Base-by-base conservation (phyloP, 2,797 vertebrate species). In the Epinephelus coioides region DNA sequence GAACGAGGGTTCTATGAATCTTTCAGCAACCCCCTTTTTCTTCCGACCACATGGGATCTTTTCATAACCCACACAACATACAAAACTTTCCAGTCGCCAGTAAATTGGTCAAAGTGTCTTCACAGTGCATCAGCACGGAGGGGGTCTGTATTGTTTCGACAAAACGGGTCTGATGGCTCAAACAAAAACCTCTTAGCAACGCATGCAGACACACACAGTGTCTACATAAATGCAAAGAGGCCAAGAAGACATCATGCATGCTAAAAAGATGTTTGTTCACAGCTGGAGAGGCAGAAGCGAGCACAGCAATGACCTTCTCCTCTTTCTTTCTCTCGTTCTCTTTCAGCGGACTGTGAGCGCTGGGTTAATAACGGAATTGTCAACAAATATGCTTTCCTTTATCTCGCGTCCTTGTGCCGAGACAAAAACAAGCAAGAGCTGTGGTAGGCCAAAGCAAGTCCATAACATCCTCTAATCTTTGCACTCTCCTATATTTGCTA, bases 1-100 rank as follows among this genome's bases (percentile, higher is more conserved):
- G 95, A 95, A 91, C 87, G 81, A 93, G 89, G 92, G 89, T 94
- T 92, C 86, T 89, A 94, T 96, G 91, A 96, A 95, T 95, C 89
- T 95, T 95, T 96, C 92, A 95, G 90, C 83, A 92, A 84, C 84
- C 86, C 71, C 80, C 54, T 83, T 81, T 83, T 76, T 84, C 79
- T 85, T 88, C 69, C 73, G 53, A 90, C 88, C 92, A 86, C 89
- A 86, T 76, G 90, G 91, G 91, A 93, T 91, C 73, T 91, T 93
- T 91, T 88, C 82, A 88, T 90, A 91, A 92, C 84, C 81, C 73
- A 62, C 77, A 69, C 67, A 89, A 91, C 85, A 89, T 73, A 86
- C 69, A 63, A 73, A 92, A 90, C 76, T 85, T 88, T 81, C 34
- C 79, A 59, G 69, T 55, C 8, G 0, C 47, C n/a, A 15, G n/a